These are phyloP conservation scores for Rotaria socialis DNA, from an alignment of 2,888 invertebrate genomes.

Conservation along the genomic window DNA sequence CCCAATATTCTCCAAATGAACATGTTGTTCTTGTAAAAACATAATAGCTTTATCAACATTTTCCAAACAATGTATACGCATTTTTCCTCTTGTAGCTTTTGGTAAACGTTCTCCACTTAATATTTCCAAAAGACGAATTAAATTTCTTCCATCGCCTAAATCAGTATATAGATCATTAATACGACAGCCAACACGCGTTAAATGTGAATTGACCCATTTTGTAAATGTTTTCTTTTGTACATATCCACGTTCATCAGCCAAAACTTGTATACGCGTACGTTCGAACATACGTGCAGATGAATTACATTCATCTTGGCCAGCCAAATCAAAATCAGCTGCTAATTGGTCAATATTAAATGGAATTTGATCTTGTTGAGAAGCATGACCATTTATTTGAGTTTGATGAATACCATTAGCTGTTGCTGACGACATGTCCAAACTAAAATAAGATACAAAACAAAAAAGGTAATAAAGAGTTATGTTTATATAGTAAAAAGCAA, in stretches of 20 bases:
- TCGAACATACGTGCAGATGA: constrained; percentile 66
- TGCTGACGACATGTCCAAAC: constrained; percentile 27
- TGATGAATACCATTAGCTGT: constrained; percentile 10
- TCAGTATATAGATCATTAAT: constrained; percentile 94
- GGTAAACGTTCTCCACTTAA: constrained; percentile 96
- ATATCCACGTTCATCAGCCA: constrained; percentile 91
- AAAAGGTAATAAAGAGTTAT: neutral
- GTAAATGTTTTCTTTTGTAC: constrained; percentile 99
- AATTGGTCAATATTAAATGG: neutral
- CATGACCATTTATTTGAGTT: neutral
- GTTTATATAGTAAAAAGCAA: neutral
- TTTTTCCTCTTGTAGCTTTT: constrained; percentile 87
- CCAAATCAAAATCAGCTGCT: neutral
- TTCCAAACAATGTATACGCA: constrained; percentile 97
- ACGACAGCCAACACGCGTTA: constrained; percentile 77
- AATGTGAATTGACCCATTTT: constrained; percentile 67
- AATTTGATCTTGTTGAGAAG: constrained; percentile 1
- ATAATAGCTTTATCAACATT: constrained; percentile 95
- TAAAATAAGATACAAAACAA: neutral
- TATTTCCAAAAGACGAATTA: constrained; percentile 90
- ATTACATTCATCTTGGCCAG: constrained; percentile 28
- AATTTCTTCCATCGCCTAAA: constrained; percentile 85
- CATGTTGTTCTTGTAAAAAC: constrained; percentile 79
- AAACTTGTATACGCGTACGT: constrained; percentile 87
- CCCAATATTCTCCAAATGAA: constrained; percentile 84